Base-by-base conservation (phyloP, 2,888 invertebrate species). In the Lottia scabra region DNA sequence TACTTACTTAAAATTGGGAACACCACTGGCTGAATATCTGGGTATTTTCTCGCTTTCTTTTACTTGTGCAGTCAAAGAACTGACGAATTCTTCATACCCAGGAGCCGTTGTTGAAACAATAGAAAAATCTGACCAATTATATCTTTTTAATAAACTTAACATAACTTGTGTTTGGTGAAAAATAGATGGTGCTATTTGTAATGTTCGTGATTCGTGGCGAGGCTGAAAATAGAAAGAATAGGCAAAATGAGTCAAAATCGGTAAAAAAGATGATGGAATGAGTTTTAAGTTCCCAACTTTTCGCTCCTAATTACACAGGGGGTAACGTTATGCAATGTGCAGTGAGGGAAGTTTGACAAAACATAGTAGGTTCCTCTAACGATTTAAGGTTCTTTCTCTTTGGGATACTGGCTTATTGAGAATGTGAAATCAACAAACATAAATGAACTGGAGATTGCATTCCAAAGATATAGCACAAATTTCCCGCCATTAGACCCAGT, bases 131-230 rank as follows among this genome's bases (percentile, higher is more conserved):
- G 96, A 96, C 97, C 97, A 97, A 90, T 96, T 96, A 92, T 98
- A 98, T 81, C 98, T 93, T 90, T 95, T 95, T 87, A 99, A 91
- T 86, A 99, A 95, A 87, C 96, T 95, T 84, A 98, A 90, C 97
- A 98, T 98, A 71, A 98, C 98, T 69, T 95, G 95, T 62, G 97
- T 96, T 91, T 97, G 98, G 89, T 99, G 98, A 90, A 96, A 96
- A 84, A 99, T 93, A 71, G 97, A 96, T 77, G 99, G 98, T 71
- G 98, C 98, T 89, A 99, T 92, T 91, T 98, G 98, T 79, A 97
- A 92, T 84, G 97, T 92, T 74, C 95, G 95, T 68, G 95, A 95
- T 90, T 96, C 95, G 38, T 96, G 78, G 13, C 83, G 79, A 62
- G 85, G 81, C 89, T 89, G 82, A 12, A 78, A 80, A 27, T 23